Evolutionary conservation across 2,888 invertebrate species (phyloP).

Genomic region (Tribolium freemani): DNA sequence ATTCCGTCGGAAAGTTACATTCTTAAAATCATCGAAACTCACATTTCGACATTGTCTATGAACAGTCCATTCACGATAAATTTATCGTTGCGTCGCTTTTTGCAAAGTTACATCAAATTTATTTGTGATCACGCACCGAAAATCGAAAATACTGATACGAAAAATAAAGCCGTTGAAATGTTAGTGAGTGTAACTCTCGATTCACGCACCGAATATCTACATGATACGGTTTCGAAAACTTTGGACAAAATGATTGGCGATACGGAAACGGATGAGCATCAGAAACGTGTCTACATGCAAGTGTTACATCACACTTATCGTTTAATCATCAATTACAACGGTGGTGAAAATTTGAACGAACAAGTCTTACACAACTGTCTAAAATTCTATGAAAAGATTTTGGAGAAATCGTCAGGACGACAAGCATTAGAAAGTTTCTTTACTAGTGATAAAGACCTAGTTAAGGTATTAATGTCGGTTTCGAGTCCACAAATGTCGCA

Average conservation of each 20-base stretch:
- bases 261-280: constrained; percentile 76
- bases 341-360: constrained; percentile 64
- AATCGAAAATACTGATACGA: constrained; percentile 76
- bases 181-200: constrained; percentile 85
- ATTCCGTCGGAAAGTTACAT: constrained; percentile 89
- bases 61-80: constrained; percentile 73
- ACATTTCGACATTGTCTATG: constrained; percentile 76
- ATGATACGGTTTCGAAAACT: constrained; percentile 75
- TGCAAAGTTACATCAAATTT: constrained; percentile 76
- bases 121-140: constrained; percentile 74
- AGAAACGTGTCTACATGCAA: constrained; percentile 75
- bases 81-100: constrained; percentile 75
- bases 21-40: constrained; percentile 79
- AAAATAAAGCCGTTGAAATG: constrained; percentile 76
- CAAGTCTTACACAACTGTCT: constrained; percentile 78
- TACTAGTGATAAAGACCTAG: constrained; percentile 78
- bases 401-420: constrained; percentile 86
- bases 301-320: constrained; percentile 79
- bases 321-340: constrained; percentile 75
- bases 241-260: constrained; percentile 76
- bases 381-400: constrained; percentile 87
- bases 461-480: constrained; percentile 85
- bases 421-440: constrained; percentile 89
- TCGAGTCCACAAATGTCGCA: constrained; percentile 80
- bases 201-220: constrained; percentile 81